Conservation (phyloP, 2,888 invertebrate genomes). For the Scelioninae gen. 2 region DNA sequence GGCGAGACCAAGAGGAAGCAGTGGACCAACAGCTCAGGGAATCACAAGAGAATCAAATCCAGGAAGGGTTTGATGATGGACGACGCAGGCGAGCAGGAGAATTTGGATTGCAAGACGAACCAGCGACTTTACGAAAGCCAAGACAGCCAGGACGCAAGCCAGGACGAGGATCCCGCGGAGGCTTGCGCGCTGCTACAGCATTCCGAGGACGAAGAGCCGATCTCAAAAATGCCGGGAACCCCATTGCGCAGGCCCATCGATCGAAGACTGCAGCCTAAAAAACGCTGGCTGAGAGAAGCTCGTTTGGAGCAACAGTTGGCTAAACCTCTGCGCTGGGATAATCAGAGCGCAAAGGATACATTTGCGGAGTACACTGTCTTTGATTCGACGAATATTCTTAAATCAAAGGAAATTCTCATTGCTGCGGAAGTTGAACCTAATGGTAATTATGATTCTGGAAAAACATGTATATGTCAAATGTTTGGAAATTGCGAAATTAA, state of each 20-base stretch:
- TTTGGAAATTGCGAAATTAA: no score
- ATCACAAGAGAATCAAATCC: slow-evolving; percentile 75
- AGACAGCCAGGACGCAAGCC: slow-evolving; percentile 74
- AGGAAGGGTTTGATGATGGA: slow-evolving; percentile 76
- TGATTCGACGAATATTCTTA: slow-evolving; percentile 23
- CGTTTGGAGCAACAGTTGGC: slow-evolving; percentile 76
- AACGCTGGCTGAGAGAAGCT: slow-evolving; percentile 79
- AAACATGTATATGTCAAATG: no score
- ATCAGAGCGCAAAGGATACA: slow-evolving; percentile 45
- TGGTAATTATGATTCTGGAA: no score
- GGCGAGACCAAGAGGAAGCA: slow-evolving; percentile 74
- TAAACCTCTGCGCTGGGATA: slow-evolving; percentile 77
- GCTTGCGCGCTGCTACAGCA: slow-evolving; percentile 68
- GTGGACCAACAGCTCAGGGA: slow-evolving; percentile 75
- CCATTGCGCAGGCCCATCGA: slow-evolving; percentile 71
- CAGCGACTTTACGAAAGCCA: slow-evolving; percentile 72
- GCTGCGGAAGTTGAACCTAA: no score
- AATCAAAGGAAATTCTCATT: slow-evolving; percentile 32
- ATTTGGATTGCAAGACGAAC: slow-evolving; percentile 69
- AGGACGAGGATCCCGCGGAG: slow-evolving; percentile 72
- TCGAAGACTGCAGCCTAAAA: slow-evolving; percentile 77
- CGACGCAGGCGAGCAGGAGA: slow-evolving; percentile 74
- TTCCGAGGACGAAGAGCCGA: slow-evolving; percentile 71
- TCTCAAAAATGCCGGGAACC: slow-evolving; percentile 67
- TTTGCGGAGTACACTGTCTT: slow-evolving; percentile 19